Evolutionary conservation across 2,113 vertebrate genomes (phyloP).

Genomic region (Engystomops pustulosus): DNA sequence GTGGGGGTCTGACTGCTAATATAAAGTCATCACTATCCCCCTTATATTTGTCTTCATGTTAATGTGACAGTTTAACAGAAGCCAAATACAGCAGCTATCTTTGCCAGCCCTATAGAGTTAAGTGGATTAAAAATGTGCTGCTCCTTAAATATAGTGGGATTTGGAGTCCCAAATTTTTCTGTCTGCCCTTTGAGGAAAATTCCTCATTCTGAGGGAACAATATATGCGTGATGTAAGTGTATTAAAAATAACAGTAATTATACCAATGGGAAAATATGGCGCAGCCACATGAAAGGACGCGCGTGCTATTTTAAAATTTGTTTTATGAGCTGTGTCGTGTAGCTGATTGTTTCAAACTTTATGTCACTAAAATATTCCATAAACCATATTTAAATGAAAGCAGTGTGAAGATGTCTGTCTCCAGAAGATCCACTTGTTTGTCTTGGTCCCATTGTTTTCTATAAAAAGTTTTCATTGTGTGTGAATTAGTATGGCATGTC

Average conservation of each 20-base stretch:
- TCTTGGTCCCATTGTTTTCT: conserved; percentile 30
- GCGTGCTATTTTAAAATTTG: conserved; percentile 31
- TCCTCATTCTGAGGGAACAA: not conserved
- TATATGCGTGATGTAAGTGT: conserved; percentile 25
- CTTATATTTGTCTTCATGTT: too few relatives aligned
- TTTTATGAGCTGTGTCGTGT: conserved; percentile 32
- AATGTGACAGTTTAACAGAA: too few relatives aligned
- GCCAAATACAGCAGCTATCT: too few relatives aligned
- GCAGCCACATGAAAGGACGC: conserved; percentile 41
- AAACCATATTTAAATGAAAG: conserved; percentile 23
- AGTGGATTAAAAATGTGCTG: too few relatives aligned
- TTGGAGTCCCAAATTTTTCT: too few relatives aligned
- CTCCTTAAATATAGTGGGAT: too few relatives aligned
- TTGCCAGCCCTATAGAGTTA: too few relatives aligned
- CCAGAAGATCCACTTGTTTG: not conserved
- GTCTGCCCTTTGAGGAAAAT: not conserved
- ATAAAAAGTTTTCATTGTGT: conserved; percentile 19
- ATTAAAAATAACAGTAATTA: conserved; percentile 46
- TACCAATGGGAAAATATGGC: conserved; percentile 27
- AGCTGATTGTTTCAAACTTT: conserved; percentile 30
- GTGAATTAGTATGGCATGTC: not conserved
- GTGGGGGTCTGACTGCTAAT: too few relatives aligned
- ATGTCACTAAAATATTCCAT: conserved; percentile 6
- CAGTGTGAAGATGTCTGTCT: conserved; percentile 11
- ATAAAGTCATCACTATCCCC: too few relatives aligned